Conservation (phyloP, 2,888 invertebrate genomes). For the Cosmia pyralina region DNA sequence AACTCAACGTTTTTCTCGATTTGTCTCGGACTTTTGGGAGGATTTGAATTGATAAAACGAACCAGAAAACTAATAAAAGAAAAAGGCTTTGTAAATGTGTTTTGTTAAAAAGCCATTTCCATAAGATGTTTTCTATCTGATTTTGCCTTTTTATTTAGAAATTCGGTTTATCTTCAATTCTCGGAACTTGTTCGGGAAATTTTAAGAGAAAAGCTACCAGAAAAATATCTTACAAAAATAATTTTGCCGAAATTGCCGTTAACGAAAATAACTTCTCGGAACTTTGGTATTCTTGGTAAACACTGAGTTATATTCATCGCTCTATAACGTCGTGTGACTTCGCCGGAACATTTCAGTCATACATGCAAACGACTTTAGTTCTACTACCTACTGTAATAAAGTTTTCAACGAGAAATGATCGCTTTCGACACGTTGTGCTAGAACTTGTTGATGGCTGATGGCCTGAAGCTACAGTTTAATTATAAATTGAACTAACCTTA, state of each 20-base stretch:
- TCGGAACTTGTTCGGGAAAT: not conserved
- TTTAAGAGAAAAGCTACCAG: not conserved
- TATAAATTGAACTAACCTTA: not conserved
- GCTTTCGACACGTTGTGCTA: not conserved
- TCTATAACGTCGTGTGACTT: slow-evolving; percentile 10
- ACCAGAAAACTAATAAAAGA: slow-evolving; percentile 27
- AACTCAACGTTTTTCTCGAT: slow-evolving; percentile 26
- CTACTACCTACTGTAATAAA: slow-evolving; percentile 5
- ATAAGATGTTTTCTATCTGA: not conserved
- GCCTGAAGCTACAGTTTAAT: not conserved
- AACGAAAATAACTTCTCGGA: slow-evolving; percentile 14
- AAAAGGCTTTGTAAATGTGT: slow-evolving; percentile 20
- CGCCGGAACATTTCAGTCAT: slow-evolving; percentile 19
- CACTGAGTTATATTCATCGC: slow-evolving; percentile 11
- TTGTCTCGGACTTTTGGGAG: slow-evolving; percentile 24
- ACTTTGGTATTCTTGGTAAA: slow-evolving; percentile 5
- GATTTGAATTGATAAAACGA: slow-evolving; percentile 38
- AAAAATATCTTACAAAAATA: slow-evolving; percentile 16
- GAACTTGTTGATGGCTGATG: slow-evolving; percentile 9
- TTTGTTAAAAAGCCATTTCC: not conserved
- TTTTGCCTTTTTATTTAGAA: not conserved
- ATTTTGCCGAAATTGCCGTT: not conserved
- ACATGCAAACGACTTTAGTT: slow-evolving; percentile 41
- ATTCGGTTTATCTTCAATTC: slow-evolving; percentile 9
- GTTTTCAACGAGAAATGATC: slow-evolving; percentile 24